These are phyloP conservation scores for Lophochroa leadbeateri DNA, from an alignment of 2,113 vertebrate species.

Conservation along the genomic window DNA sequence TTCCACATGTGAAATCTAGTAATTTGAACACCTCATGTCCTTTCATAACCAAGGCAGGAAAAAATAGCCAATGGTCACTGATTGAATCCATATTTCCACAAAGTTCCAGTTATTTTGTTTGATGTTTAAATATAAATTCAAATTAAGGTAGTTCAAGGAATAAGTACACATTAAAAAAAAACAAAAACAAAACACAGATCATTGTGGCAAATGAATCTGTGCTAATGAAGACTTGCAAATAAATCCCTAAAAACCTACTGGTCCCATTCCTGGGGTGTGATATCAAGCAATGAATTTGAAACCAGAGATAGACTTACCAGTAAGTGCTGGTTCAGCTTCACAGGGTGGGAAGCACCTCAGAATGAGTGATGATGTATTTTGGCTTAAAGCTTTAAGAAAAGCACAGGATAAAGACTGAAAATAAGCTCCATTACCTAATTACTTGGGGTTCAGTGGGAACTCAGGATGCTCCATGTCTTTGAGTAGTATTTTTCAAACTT, in stretches of 20 bases:
- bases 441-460: not conserved
- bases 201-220: slow-evolving; percentile 49
- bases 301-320: slow-evolving; percentile 44
- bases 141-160: slow-evolving; percentile 63
- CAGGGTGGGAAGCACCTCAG: slow-evolving; percentile 37
- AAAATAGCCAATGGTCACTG: slow-evolving; percentile 62
- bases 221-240: slow-evolving; percentile 63
- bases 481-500: slow-evolving; percentile 3
- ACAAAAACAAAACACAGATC: not conserved
- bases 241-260: slow-evolving; percentile 67
- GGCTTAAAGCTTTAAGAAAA: slow-evolving; percentile 55
- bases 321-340: slow-evolving; percentile 62
- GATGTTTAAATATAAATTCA: slow-evolving; percentile 36
- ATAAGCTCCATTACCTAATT: slow-evolving; percentile 62
- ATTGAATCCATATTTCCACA: slow-evolving; percentile 76
- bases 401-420: slow-evolving; percentile 49
- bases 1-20: slow-evolving; percentile 81
- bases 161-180: not conserved
- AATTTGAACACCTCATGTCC: slow-evolving; percentile 83
- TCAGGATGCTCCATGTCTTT: not conserved
- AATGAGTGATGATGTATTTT: slow-evolving; percentile 61
- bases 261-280: slow-evolving; percentile 45
- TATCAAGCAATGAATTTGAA: slow-evolving; percentile 59
- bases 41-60: slow-evolving; percentile 67
- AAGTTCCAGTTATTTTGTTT: slow-evolving; percentile 69